phyloP scores from a whole-genome alignment of 1,140 invertebrate genomes.

The Vanessa tameamea region DNA sequence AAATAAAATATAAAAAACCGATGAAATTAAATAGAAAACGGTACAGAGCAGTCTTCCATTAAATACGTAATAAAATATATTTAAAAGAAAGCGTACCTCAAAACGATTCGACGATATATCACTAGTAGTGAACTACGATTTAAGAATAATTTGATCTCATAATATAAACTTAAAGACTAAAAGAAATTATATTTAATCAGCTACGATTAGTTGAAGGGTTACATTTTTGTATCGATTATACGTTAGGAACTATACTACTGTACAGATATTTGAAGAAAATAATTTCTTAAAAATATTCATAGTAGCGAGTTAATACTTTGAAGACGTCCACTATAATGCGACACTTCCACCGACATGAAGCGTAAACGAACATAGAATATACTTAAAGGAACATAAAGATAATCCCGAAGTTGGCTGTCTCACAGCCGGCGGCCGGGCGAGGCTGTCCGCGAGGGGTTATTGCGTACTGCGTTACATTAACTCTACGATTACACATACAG shows the following conservation, averaged over 20 bases:
- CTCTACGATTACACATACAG: conserved; percentile 65
- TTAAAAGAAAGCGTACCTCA: conserved; percentile 43
- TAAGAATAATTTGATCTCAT: conserved; percentile 68
- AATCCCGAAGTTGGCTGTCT: conserved; percentile 57
- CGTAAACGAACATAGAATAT: conserved; percentile 38
- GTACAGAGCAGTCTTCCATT: conserved; percentile 74
- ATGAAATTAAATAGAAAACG: conserved; percentile 54
- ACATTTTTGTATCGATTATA: conserved; percentile 78
- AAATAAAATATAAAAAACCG: conserved; percentile 44
- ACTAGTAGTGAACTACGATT: conserved; percentile 67
- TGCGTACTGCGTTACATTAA: conserved; percentile 30
- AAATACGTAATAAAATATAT: conserved; percentile 59
- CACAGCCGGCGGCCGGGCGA: conserved; percentile 46
- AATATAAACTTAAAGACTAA: conserved; percentile 66
- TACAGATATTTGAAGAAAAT: conserved; percentile 71
- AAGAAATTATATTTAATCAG: conserved; percentile 63
- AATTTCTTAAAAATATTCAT: conserved; percentile 53
- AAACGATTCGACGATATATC: conserved; percentile 51
- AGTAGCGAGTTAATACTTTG: conserved; percentile 73
- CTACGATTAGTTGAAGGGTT: conserved; percentile 71
- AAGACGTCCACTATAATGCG: conserved; percentile 41
- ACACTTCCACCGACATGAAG: conserved; percentile 33
- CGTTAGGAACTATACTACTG: conserved; percentile 79
- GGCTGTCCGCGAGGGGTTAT: conserved; percentile 48
- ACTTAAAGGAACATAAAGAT: conserved; percentile 58